Conservation (phyloP, 64 coral and sea anemone species). For the Hydrozoanthus tunicans region DNA sequence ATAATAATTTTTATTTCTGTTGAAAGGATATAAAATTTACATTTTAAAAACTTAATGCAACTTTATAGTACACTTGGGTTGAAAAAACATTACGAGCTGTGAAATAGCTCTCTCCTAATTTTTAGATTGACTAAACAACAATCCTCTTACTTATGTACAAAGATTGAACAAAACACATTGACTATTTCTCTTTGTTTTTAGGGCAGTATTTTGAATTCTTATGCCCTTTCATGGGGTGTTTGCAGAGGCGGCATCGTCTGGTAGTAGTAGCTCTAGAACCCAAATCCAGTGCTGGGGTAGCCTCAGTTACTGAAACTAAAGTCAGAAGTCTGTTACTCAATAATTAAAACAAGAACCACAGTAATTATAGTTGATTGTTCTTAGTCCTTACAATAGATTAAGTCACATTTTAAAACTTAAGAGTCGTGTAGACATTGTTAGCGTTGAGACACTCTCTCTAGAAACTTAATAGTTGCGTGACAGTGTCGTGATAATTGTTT, state of each 20-base stretch:
- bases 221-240: neutral
- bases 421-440: too few species aligned
- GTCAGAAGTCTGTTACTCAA: neutral
- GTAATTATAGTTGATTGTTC: neutral
- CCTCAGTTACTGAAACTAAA: neutral
- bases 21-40: neutral
- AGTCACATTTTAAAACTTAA: neutral
- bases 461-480: too few species aligned
- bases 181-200: neutral
- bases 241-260: neutral
- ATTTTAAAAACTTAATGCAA: neutral
- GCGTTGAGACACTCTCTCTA: too few species aligned
- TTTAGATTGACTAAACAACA: too few species aligned
- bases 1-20: neutral
- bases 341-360: neutral
- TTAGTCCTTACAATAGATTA: neutral
- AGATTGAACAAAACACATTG: neutral
- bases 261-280: neutral
- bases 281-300: neutral
- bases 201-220: slow-evolving; percentile 7
- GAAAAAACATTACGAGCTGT: too few species aligned
- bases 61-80: too few species aligned
- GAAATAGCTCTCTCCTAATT: too few species aligned
- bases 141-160: neutral
- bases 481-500: too few species aligned